These are phyloP conservation scores for Julus scandinavius DNA, from an alignment of 2,888 invertebrate genomes.

Conservation along the genomic window DNA sequence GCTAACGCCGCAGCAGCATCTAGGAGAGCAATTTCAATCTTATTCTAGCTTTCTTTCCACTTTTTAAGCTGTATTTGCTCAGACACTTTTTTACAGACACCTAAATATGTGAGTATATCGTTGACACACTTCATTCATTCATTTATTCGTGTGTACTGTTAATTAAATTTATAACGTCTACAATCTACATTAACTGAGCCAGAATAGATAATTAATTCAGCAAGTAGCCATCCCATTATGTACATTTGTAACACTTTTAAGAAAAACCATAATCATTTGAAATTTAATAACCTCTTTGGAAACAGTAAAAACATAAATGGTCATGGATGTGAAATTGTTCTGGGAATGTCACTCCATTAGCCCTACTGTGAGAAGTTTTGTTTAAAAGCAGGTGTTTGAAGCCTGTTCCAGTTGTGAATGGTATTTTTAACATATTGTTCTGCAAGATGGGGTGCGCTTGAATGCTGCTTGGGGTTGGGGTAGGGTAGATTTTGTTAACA, in stretches of 20 bases:
- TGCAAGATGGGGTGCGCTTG: neutral
- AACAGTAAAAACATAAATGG: neutral
- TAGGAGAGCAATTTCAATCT: too few relatives aligned
- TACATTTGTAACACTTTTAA: neutral
- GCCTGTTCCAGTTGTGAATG: neutral
- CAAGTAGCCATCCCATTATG: too few relatives aligned
- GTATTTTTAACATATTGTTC: neutral
- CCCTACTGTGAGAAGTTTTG: neutral
- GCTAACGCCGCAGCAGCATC: too few relatives aligned
- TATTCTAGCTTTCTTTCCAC: too few relatives aligned
- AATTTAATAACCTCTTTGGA: neutral
- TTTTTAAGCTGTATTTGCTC: too few relatives aligned
- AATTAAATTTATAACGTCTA: too few relatives aligned
- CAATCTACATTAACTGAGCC: too few relatives aligned
- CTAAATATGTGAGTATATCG: too few relatives aligned
- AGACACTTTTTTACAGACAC: too few relatives aligned
- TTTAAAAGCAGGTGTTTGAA: neutral
- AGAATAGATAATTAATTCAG: too few relatives aligned
- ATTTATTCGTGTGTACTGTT: too few relatives aligned
- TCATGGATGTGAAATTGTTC: neutral
- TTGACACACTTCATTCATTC: too few relatives aligned
- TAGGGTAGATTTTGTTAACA: neutral
- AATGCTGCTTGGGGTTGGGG: neutral
- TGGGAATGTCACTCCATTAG: neutral
- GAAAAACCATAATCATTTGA: neutral